Percentiles rank a stretch among this genome's conserved stretches.
Evolutionary conservation across 2,888 invertebrate genomes (phyloP).

Genomic region (Aspidiotus rigidus): DNA sequence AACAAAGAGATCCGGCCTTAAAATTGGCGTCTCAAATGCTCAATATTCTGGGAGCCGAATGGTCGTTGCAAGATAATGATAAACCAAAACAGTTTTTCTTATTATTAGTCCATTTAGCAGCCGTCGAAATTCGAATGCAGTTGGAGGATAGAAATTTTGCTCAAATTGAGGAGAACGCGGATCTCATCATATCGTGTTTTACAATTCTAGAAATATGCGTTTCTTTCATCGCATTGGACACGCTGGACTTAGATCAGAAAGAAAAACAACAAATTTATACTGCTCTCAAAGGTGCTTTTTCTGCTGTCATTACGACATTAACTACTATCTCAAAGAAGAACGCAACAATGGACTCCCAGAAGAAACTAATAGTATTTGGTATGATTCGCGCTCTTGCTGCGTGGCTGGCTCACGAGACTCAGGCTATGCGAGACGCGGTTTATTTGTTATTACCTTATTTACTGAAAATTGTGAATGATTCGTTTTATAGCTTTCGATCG

Average conservation of each 20-base stretch:
- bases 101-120: constrained; percentile 72
- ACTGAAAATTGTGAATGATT: constrained; percentile 68
- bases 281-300: constrained; percentile 78
- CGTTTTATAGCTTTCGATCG: constrained; percentile 63
- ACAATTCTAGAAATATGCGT: constrained; percentile 69
- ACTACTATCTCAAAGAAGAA: constrained; percentile 63
- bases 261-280: constrained; percentile 85
- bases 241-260: constrained; percentile 75
- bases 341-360: constrained; percentile 56
- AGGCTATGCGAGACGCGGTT: constrained; percentile 74
- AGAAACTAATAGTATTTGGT: constrained; percentile 72
- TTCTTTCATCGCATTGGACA: constrained; percentile 68
- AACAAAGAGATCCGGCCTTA: constrained; percentile 80
- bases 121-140: constrained; percentile 89
- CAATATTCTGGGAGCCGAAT: constrained; percentile 73
- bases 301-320: constrained; percentile 66
- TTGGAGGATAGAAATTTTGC: constrained; percentile 77
- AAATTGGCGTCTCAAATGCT: constrained; percentile 71
- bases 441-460: constrained; percentile 73
- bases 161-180: constrained; percentile 64
- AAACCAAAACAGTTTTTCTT: constrained; percentile 72
- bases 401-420: constrained; percentile 87
- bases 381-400: constrained; percentile 73
- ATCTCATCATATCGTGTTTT: constrained; percentile 73
- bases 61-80: constrained; percentile 64